phyloP scores from a whole-genome alignment of 2,888 invertebrate genomes.

The Lithosia quadra region DNA sequence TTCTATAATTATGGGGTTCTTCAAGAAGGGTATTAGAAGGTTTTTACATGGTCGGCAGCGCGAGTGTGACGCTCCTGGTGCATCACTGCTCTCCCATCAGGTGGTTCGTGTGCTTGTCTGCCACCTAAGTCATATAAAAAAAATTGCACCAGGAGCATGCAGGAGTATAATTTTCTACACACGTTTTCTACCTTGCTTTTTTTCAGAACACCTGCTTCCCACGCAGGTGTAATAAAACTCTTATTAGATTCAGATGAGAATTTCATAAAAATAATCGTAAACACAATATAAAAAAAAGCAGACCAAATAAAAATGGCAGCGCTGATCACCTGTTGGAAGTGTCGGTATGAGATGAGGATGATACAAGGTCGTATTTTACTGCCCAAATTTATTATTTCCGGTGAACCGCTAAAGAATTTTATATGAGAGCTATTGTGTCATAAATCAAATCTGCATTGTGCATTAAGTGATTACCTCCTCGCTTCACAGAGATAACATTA shows the following conservation, averaged over 20 bases:
- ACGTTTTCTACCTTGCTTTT: not conserved
- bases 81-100: too few species aligned
- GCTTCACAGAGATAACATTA: not conserved
- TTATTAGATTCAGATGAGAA: not conserved
- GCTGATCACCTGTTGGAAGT: constrained; percentile 24
- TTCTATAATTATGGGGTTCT: too few species aligned
- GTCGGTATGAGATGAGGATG: constrained; percentile 20
- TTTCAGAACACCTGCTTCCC: not conserved
- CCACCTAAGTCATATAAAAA: too few species aligned
- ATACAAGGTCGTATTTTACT: constrained; percentile 58
- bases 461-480: constrained; percentile 9
- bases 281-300: constrained; percentile 49
- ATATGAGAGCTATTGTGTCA: constrained; percentile 36
- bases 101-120: too few species aligned
- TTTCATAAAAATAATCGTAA: constrained; percentile 39
- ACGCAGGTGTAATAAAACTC: not conserved
- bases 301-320: constrained; percentile 50
- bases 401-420: constrained; percentile 48
- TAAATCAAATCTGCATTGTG: constrained; percentile 42
- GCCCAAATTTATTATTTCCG: constrained; percentile 61
- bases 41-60: too few species aligned
- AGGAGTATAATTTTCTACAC: not conserved
- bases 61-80: too few species aligned
- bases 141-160: not conserved
- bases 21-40: too few species aligned